A percentile compares a stretch with the other conserved stretches of the same genome.
phyloP scores from a whole-genome alignment of 2,113 vertebrate genomes.

The Piaya cayana region DNA sequence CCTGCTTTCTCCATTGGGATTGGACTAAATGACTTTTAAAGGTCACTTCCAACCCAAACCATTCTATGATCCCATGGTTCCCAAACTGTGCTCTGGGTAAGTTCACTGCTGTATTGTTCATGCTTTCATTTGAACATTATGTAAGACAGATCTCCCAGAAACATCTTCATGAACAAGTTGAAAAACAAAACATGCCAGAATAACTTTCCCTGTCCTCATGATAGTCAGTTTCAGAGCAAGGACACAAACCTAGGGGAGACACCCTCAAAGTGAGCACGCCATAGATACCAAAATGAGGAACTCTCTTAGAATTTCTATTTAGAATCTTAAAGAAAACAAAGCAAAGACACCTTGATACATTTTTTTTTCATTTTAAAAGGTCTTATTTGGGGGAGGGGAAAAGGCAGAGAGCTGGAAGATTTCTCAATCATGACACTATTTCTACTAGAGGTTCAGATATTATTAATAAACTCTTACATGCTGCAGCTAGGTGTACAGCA shows the following conservation, averaged over 20 bases:
- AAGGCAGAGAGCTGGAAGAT: not conserved
- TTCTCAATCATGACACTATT: not conserved
- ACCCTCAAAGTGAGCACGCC: not conserved
- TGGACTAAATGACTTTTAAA: too few relatives aligned
- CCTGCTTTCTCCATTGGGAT: too few relatives aligned
- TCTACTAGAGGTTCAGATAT: not conserved
- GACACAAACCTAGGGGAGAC: fast-evolving
- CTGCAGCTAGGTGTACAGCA: not conserved
- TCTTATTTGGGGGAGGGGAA: not conserved
- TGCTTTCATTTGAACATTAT: not conserved
- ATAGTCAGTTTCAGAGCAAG: not conserved
- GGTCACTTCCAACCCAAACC: too few relatives aligned
- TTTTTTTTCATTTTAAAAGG: not conserved
- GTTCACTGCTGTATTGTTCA: not conserved
- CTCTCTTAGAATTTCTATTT: not conserved
- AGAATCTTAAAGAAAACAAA: not conserved
- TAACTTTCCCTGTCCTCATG: not conserved
- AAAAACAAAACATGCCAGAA: not conserved
- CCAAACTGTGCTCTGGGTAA: not conserved
- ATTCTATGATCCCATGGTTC: too few relatives aligned
- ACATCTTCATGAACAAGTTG: not conserved
- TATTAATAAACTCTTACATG: not conserved
- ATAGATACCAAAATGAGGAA: not conserved
- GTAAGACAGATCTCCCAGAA: not conserved
- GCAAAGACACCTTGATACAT: not conserved